These are phyloP conservation scores for Chloebia gouldiae DNA, from an alignment of 2,113 vertebrate species.

Conservation along the genomic window DNA sequence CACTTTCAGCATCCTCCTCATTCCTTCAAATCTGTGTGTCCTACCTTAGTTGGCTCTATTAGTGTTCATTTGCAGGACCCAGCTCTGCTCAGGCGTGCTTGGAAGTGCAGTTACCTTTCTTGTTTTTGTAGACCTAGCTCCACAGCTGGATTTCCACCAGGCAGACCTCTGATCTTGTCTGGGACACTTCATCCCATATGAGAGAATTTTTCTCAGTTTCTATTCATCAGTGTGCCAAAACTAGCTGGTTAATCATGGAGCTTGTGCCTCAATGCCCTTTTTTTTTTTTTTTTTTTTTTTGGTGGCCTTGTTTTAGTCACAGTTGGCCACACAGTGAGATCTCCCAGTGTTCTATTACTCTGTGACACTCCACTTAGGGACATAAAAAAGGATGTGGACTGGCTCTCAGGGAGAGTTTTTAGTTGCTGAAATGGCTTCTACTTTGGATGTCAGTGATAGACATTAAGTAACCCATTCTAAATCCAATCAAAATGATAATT, in stretches of 20 bases:
- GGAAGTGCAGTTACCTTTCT: not conserved
- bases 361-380: not conserved
- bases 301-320: not conserved
- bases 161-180: not conserved
- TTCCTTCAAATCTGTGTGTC: not conserved
- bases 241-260: not conserved
- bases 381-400: not conserved
- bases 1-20: not conserved
- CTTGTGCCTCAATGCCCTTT: not conserved
- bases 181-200: not conserved
- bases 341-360: not conserved
- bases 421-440: not conserved
- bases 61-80: not conserved
- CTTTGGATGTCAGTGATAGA: not conserved
- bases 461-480: not conserved
- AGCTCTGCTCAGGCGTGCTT: not conserved
- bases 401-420: not conserved
- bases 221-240: not conserved
- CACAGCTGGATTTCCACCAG: not conserved
- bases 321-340: not conserved
- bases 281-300: not conserved
- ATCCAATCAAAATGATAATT: not conserved
- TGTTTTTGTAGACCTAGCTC: not conserved
- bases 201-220: not conserved
- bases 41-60: not conserved